Conservation (phyloP, 2,113 vertebrate genomes). For the Puffinus mauretanicus region DNA sequence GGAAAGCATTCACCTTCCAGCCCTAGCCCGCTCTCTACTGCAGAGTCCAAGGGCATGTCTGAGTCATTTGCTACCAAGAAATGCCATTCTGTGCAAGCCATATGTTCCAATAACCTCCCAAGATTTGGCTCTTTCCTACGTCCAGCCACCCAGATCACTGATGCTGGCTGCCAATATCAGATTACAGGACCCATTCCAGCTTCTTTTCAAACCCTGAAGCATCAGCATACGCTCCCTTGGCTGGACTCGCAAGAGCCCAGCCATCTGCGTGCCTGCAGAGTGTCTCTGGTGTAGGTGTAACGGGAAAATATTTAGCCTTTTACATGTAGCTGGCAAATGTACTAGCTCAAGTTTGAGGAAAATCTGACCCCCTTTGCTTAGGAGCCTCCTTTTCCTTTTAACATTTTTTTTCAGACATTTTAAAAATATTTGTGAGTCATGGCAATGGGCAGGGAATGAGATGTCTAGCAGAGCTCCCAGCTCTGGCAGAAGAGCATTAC, state of each 20-base stretch:
- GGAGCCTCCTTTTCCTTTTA: neutral
- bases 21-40: neutral
- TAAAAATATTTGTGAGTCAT: neutral
- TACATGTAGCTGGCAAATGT: neutral
- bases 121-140: neutral
- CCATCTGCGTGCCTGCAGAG: neutral
- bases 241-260: neutral
- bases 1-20: neutral
- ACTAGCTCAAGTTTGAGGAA: neutral
- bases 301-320: conserved; percentile 1
- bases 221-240: neutral
- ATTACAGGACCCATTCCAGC: neutral
- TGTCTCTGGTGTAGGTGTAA: neutral
- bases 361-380: neutral
- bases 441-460: neutral
- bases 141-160: neutral
- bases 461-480: neutral
- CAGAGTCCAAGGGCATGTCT: neutral
- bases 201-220: neutral
- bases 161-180: neutral
- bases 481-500: neutral
- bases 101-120: neutral
- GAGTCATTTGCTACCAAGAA: neutral
- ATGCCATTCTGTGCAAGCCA: neutral
- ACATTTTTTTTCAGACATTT: neutral